phyloP scores from a whole-genome alignment of 2,113 vertebrate genomes.

The Phyllostomus hastatus region DNA sequence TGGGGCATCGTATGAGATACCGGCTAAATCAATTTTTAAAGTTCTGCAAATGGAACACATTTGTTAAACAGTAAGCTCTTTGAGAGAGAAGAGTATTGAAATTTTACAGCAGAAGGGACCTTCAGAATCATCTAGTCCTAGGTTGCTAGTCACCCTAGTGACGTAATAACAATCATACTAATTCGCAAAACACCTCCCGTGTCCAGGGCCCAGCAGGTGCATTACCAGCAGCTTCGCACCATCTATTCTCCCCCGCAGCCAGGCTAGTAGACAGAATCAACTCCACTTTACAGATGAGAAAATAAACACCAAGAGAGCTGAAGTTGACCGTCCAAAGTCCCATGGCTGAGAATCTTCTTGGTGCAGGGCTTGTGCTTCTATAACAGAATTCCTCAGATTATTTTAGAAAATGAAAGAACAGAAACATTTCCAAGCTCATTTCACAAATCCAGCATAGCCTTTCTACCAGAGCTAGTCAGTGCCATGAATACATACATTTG shows the following conservation, averaged over 20 bases:
- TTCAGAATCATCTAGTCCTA: background rate
- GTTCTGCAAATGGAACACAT: background rate
- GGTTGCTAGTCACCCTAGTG: background rate
- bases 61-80: background rate
- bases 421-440: background rate
- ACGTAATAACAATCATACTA: background rate
- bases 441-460: background rate
- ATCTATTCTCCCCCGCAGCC: background rate
- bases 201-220: background rate
- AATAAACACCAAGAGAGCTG: background rate
- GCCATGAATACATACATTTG: background rate
- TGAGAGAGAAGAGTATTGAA: background rate
- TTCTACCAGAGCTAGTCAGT: background rate
- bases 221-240: background rate
- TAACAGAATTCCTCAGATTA: background rate
- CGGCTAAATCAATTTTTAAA: background rate
- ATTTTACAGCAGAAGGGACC: background rate
- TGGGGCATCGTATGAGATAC: background rate
- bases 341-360: background rate
- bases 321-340: background rate
- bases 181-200: background rate
- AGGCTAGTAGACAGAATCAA: background rate
- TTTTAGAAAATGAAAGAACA: background rate
- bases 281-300: background rate
- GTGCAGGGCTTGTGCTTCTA: background rate